Evolutionary conservation across 2,888 invertebrate genomes (phyloP).

Genomic region (Chrysotoxum bicinctum): DNA sequence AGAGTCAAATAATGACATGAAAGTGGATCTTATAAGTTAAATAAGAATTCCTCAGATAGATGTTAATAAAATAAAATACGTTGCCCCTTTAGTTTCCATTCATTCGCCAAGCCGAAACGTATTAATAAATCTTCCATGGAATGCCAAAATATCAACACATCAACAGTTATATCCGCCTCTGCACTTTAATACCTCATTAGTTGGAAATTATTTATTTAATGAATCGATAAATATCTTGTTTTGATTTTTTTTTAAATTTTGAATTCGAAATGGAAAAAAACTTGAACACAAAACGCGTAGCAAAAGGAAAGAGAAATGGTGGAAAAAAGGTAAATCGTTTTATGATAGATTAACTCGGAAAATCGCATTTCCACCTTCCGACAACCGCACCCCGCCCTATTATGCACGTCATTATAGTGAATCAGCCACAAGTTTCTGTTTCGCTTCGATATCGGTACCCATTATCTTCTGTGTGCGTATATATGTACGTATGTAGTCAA

Average conservation of each 20-base stretch:
- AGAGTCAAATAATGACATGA: not conserved
- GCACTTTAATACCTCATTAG: conserved; percentile 40
- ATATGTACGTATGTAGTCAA: too few species aligned
- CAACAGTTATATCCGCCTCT: not conserved
- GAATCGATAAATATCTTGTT: conserved; percentile 46
- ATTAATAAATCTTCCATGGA: not conserved
- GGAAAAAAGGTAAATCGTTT: conserved; percentile 4
- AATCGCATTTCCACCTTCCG: conserved; percentile 37
- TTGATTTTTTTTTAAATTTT: not conserved
- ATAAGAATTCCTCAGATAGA: not conserved
- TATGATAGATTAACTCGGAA: conserved; percentile 31
- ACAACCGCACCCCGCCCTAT: not conserved
- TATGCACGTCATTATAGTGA: conserved; percentile 6
- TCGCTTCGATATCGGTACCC: not conserved
- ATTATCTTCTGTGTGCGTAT: not conserved
- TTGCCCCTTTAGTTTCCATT: not conserved
- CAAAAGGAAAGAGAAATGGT: not conserved
- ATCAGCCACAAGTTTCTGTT: conserved; percentile 36
- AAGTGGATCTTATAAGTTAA: not conserved
- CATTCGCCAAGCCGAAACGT: not conserved
- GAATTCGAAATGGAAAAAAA: conserved; percentile 52
- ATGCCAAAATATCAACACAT: not conserved
- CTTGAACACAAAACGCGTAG: conserved; percentile 14
- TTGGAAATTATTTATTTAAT: conserved; percentile 58
- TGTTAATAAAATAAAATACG: not conserved